Percentiles rank a stretch among this genome's conserved stretches.
Conservation (phyloP, 2,888 invertebrate species). For the Drosophila tanythrix region DNA sequence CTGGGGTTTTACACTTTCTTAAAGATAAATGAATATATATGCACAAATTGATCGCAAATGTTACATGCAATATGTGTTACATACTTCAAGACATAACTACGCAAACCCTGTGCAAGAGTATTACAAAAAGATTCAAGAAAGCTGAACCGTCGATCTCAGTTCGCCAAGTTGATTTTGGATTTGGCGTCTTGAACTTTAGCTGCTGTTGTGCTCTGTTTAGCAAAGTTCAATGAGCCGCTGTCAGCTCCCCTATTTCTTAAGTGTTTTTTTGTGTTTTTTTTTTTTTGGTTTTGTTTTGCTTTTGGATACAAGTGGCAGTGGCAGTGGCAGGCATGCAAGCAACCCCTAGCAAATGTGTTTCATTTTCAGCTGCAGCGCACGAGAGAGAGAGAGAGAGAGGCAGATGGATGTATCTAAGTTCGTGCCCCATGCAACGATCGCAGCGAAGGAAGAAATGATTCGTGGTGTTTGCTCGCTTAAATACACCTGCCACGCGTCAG, state of each 20-base stretch:
- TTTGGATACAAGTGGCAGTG: slow-evolving; percentile 37
- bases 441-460: slow-evolving; percentile 37
- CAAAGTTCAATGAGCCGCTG: slow-evolving; percentile 76
- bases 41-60: background rate
- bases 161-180: slow-evolving; percentile 56
- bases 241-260: slow-evolving; percentile 60
- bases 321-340: slow-evolving; percentile 9
- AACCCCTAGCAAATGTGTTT: slow-evolving; percentile 69
- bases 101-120: background rate
- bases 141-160: slow-evolving; percentile 40
- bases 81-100: background rate
- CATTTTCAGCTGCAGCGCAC: slow-evolving; percentile 69
- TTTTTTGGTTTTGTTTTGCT: slow-evolving; percentile 41
- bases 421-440: slow-evolving; percentile 51
- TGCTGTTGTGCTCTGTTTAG: slow-evolving; percentile 31
- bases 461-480: slow-evolving; percentile 70
- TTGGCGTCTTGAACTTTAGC: slow-evolving; percentile 70
- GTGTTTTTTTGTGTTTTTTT: background rate
- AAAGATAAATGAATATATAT: background rate
- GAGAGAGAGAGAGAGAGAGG: slow-evolving; percentile 11
- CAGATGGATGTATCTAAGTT: slow-evolving; percentile 63
- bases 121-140: slow-evolving; percentile 33
- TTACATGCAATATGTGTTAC: background rate
- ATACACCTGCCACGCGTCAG: slow-evolving; percentile 84
- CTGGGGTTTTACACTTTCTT: background rate